A percentile compares a stretch with the other conserved stretches of the same genome.
These are phyloP conservation scores for Pelmatolapia mariae DNA, from an alignment of 2,113 vertebrate genomes.

Conservation along the genomic window DNA sequence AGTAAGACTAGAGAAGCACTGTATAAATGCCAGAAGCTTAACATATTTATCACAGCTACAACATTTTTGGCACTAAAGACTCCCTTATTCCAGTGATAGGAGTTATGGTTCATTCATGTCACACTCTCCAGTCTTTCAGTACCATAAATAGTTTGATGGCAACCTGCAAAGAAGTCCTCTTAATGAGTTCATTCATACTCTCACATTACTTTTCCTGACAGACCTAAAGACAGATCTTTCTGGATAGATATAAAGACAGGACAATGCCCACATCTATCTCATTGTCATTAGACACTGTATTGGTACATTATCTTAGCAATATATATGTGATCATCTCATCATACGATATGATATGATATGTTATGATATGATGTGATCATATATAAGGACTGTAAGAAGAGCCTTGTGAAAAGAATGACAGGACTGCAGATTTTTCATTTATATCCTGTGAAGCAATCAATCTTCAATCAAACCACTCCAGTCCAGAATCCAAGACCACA, in stretches of 20 bases:
- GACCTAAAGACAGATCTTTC: neutral
- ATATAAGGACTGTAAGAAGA: neutral
- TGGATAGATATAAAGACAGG: neutral
- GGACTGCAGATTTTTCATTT: neutral
- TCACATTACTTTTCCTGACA: neutral
- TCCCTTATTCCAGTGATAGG: neutral
- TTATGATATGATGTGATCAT: neutral
- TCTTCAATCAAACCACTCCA: neutral
- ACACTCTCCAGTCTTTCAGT: neutral
- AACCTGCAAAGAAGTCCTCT: neutral
- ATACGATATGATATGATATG: neutral
- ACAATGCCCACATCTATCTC: neutral
- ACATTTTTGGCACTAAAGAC: neutral
- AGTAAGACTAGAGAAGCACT: neutral
- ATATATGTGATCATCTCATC: neutral
- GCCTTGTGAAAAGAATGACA: neutral
- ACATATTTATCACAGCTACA: neutral
- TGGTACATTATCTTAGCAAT: neutral
- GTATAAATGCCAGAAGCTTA: neutral
- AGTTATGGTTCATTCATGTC: neutral
- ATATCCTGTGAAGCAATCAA: neutral
- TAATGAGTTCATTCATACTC: neutral
- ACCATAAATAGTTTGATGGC: neutral
- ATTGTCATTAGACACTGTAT: neutral
- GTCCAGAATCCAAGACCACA: neutral